phyloP scores from a whole-genome alignment of 2,113 vertebrate species.

The Clarias batrachus region DNA sequence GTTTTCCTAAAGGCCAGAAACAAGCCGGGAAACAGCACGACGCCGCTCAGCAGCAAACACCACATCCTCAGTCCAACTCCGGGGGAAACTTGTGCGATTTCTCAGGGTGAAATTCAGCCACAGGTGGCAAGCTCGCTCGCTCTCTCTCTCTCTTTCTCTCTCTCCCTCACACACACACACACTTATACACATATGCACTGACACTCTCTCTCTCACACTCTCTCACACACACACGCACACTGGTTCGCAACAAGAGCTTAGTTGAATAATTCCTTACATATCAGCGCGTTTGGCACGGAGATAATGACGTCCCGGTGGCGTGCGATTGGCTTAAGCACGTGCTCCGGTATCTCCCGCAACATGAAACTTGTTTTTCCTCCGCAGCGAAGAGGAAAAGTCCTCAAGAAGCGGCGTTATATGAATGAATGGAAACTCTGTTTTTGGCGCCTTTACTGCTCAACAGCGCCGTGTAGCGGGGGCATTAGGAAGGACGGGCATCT shows the following conservation, averaged over 20 bases:
- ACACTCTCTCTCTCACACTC: background rate
- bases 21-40: conserved; percentile 75
- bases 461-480: background rate
- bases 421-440: conserved; percentile 13
- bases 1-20: conserved; percentile 72
- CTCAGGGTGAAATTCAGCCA: background rate
- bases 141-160: background rate
- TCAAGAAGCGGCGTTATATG: background rate
- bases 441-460: background rate
- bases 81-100: background rate
- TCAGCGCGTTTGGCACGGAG: background rate
- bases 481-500: too few relatives aligned
- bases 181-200: background rate
- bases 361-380: background rate
- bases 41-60: conserved; percentile 71
- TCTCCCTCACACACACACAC: background rate
- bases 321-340: background rate
- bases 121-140: background rate
- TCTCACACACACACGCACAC: background rate
- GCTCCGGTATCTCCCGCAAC: background rate
- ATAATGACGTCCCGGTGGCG: background rate
- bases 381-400: background rate
- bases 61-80: conserved; percentile 64
- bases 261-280: conserved; percentile 18
- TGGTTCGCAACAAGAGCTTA: background rate